These are phyloP conservation scores for Drosophila prosaltans DNA, from an alignment of 1,140 invertebrate genomes.

Conservation along the genomic window DNA sequence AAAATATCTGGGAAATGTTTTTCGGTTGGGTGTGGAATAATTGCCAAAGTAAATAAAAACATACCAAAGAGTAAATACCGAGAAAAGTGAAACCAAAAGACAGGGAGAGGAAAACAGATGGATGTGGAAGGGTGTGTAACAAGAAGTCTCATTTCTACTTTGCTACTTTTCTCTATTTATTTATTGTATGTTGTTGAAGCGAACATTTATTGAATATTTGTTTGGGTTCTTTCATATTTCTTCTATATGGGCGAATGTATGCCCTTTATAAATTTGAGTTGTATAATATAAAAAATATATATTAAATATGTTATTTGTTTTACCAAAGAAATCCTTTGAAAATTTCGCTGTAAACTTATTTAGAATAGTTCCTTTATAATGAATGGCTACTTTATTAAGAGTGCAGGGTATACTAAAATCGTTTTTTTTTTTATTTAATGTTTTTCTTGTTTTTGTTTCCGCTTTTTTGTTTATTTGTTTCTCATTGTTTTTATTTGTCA, in stretches of 20 bases:
- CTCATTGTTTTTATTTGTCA: background rate
- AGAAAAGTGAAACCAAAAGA: background rate
- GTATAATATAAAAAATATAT: background rate
- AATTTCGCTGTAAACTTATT: too few species aligned
- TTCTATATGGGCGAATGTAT: background rate
- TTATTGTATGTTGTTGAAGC: conserved; percentile 2
- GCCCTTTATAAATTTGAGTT: background rate
- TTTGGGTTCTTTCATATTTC: background rate
- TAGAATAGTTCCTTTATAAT: too few species aligned
- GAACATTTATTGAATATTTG: conserved; percentile 6
- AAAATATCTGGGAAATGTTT: conserved; percentile 2
- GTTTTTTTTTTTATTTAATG: background rate
- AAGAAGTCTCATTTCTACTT: background rate
- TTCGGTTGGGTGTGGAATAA: background rate
- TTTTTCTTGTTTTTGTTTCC: background rate
- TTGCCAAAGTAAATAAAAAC: conserved; percentile 15
- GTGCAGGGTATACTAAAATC: background rate
- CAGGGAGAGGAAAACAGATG: background rate
- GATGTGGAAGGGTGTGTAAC: background rate
- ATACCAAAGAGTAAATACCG: background rate
- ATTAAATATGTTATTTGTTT: too few species aligned
- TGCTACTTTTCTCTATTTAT: conserved; percentile 11
- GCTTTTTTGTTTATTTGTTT: background rate
- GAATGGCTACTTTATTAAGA: too few species aligned
- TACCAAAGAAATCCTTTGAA: too few species aligned